A percentile compares a stretch with the other conserved stretches of the same genome.
These are phyloP conservation scores for Gadus chalcogrammus DNA, from an alignment of 2,113 vertebrate species.

Conservation along the genomic window DNA sequence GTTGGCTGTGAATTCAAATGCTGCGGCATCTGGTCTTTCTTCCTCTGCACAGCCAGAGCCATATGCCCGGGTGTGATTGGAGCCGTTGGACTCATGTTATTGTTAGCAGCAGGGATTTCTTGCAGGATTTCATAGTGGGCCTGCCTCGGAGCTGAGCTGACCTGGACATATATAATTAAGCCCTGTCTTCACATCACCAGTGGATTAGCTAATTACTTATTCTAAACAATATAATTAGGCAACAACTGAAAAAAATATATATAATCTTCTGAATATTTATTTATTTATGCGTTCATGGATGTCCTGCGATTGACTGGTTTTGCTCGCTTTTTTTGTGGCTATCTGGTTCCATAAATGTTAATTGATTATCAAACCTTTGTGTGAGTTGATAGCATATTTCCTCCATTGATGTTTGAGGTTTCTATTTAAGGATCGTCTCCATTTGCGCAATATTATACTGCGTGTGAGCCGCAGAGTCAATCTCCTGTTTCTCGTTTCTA, in stretches of 20 bases:
- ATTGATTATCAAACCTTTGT: constrained; percentile 66
- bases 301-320: constrained; percentile 25
- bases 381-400: constrained; percentile 61
- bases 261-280: constrained; percentile 17
- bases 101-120: background rate
- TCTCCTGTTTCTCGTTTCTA: too few species aligned
- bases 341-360: constrained; percentile 71
- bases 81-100: constrained; percentile 32
- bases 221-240: constrained; percentile 64
- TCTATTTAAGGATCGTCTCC: constrained; percentile 61
- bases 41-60: constrained; percentile 32
- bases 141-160: background rate
- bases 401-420: constrained; percentile 57
- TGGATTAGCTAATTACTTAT: constrained; percentile 16
- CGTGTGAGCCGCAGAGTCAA: background rate
- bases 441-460: constrained; percentile 50
- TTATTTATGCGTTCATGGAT: constrained; percentile 54
- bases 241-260: constrained; percentile 26
- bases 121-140: background rate
- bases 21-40: constrained; percentile 32
- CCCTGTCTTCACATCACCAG: background rate
- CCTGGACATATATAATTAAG: constrained; percentile 30
- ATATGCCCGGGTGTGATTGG: constrained; percentile 58
- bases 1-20: constrained; percentile 32
- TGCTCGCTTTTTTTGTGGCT: constrained; percentile 18